Evolutionary conservation across 2,888 invertebrate species (phyloP).

Genomic region (Kuschelorhynchus macadamiae): DNA sequence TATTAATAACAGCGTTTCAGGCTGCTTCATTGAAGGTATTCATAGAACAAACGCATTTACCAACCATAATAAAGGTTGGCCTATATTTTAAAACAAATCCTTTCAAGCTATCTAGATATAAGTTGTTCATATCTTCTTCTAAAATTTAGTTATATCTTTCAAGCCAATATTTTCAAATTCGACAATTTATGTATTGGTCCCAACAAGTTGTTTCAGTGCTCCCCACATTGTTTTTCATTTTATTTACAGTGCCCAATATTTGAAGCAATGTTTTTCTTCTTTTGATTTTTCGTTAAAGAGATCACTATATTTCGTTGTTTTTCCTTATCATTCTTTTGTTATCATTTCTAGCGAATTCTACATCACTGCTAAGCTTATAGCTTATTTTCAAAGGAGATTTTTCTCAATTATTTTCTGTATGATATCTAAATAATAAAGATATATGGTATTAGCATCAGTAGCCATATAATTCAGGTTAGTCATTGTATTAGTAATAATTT

Average conservation of each 20-base stretch:
- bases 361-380: not conserved
- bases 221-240: not conserved
- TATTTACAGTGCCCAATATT: not conserved
- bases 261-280: not conserved
- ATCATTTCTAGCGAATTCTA: not conserved
- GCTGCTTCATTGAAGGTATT: no score
- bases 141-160: not conserved
- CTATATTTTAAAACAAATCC: no score
- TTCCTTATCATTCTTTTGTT: not conserved
- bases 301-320: not conserved
- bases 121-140: constrained; percentile 1
- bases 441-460: not conserved
- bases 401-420: not conserved
- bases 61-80: no score
- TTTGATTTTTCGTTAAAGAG: no score
- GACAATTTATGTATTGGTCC: not conserved
- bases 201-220: not conserved
- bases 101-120: not conserved
- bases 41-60: no score
- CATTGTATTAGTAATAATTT: not conserved
- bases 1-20: no score
- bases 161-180: not conserved
- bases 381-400: not conserved
- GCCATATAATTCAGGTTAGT: not conserved
- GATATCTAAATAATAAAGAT: not conserved